A percentile compares a stretch with the other conserved stretches of the same genome.
phyloP scores from a whole-genome alignment of 2,888 invertebrate genomes.

The Cepaea hortensis region DNA sequence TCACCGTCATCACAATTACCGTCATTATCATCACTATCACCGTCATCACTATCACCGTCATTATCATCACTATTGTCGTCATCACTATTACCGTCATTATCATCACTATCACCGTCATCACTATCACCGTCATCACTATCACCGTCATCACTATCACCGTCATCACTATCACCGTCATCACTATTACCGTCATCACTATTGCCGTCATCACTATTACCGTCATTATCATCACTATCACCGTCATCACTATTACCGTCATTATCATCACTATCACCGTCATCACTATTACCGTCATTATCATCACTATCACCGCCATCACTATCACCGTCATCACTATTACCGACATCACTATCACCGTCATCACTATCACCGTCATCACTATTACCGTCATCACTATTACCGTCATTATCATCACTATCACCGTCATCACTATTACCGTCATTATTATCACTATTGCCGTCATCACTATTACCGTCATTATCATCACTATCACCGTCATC shows the following conservation, averaged over 20 bases:
- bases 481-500: no score
- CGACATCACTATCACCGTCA: no score
- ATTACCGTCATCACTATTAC: no score
- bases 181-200: not conserved
- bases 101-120: not conserved
- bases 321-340: not conserved
- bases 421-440: no score
- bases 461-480: no score
- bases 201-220: not conserved
- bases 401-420: no score
- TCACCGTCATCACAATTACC: not conserved
- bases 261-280: not conserved
- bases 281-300: not conserved
- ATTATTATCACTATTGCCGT: no score
- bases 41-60: not conserved
- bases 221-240: no score
- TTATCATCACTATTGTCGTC: not conserved
- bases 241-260: no score
- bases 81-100: not conserved
- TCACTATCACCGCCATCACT: not conserved
- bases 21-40: not conserved
- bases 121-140: not conserved
- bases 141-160: not conserved
- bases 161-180: not conserved
- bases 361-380: no score